Base-by-base conservation (phyloP, 2,797 vertebrate genomes). In the Prionace glauca region DNA sequence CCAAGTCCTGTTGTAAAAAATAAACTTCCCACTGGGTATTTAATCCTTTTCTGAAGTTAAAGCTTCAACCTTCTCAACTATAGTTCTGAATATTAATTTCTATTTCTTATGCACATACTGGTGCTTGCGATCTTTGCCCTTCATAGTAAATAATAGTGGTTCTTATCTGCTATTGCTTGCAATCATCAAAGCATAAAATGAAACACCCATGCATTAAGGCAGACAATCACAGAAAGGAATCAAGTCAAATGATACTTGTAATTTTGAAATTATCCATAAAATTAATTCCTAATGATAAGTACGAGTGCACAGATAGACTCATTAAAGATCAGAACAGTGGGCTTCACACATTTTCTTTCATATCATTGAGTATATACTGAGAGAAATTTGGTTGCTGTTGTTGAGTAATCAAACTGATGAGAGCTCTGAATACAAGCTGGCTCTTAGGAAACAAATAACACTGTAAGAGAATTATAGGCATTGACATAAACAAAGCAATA, bases 191-290 rank as follows among this genome's bases (percentile, higher is more conserved):
- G 71, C 45, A 95, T 20, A 95, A 77, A 77, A 72, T 56, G 45
- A 95, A 95, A 95, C 60, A 77, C 45, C 93, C 93, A 71, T 50
- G 45, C 45, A 32, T 60, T 60, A 56, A 77, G 93, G 10, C n/a
- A 72, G 65, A 95, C 26, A 95, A 95, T 77, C 45, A 16, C 93
- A 32, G 93, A 71, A 77, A 95, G 45, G 41, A 69, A 67, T 20
- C 65, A 92, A 69, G 62, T 92, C 90, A 36, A 69, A 41, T 69
- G 24, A 7, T 36, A 7, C 14, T 77, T n/a, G 72, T 77, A 95
- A 95, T 50, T 95, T 77, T 74, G 71, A 95, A 95, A 95, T 95
- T 95, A 95, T 95, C 71, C 93, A 77, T 95, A 56, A 95, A 95
- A 77, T 72, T 74, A 95, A 56, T 60, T 95, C 14, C 20, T 74